These are phyloP conservation scores for Sebastes trivittatus DNA, from an alignment of 2,797 vertebrate species.

Conservation along the genomic window DNA sequence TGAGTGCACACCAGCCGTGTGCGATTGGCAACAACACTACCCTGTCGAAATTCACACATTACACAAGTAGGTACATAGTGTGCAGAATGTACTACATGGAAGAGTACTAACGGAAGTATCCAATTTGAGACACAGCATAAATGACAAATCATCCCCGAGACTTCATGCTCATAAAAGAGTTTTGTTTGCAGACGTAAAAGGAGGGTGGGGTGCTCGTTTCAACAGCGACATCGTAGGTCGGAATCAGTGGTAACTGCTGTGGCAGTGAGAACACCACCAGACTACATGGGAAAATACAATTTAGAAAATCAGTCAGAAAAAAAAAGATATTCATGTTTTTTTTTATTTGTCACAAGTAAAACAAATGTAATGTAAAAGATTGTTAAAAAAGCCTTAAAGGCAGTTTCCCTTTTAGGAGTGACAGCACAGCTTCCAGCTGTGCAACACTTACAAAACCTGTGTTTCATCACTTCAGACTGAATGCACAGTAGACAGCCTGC, in stretches of 20 bases:
- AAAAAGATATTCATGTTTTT: neutral
- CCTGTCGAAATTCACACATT: too few species aligned
- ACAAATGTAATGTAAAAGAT: neutral
- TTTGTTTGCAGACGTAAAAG: neutral
- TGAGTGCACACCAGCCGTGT: too few species aligned
- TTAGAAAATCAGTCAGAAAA: neutral
- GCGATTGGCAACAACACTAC: too few species aligned
- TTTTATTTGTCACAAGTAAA: neutral
- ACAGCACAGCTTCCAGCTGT: slow-evolving; percentile 4
- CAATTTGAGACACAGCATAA: too few species aligned
- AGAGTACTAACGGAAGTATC: too few species aligned
- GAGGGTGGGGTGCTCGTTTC: too few species aligned
- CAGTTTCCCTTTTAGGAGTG: neutral
- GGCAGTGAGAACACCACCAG: too few species aligned
- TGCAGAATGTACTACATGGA: too few species aligned
- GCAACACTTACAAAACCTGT: slow-evolving; percentile 12
- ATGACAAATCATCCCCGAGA: too few species aligned
- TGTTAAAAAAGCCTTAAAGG: neutral
- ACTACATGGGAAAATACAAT: neutral
- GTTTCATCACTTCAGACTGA: slow-evolving; percentile 31
- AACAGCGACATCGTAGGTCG: too few species aligned
- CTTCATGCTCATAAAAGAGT: neutral
- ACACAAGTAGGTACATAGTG: too few species aligned
- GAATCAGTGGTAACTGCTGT: too few species aligned
- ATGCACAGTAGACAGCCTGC: slow-evolving; percentile 3